These are phyloP conservation scores for Pseudachorutes palmiensis DNA, from an alignment of 1,140 invertebrate species.

Conservation along the genomic window DNA sequence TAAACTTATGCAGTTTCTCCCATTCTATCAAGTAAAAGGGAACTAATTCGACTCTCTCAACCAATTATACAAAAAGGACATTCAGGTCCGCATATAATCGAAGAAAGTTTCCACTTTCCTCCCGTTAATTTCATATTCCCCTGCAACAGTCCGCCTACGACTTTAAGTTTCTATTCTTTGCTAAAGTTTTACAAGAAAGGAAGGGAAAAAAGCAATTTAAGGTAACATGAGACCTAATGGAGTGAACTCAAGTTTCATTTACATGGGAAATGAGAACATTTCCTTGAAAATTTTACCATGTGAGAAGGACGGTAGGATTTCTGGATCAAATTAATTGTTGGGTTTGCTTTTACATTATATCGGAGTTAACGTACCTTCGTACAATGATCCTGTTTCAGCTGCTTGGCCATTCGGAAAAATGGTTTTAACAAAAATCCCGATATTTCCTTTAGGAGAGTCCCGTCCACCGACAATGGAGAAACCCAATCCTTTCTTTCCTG, in stretches of 20 bases:
- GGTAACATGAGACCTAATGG: neutral
- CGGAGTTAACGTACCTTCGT: slow-evolving; percentile 62
- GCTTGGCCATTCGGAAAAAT: slow-evolving; percentile 81
- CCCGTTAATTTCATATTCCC: neutral
- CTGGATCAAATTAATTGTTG: too few species aligned
- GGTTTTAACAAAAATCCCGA: slow-evolving; percentile 87
- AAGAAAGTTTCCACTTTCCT: neutral
- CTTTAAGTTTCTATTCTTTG: neutral
- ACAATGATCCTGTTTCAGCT: slow-evolving; percentile 66
- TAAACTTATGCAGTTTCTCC: neutral
- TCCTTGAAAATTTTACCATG: neutral
- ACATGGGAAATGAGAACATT: neutral
- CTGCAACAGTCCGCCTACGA: too few species aligned
- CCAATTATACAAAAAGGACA: neutral
- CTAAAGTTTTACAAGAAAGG: neutral
- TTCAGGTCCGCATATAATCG: too few species aligned
- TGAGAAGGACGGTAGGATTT: too few species aligned
- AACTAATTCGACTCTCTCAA: neutral
- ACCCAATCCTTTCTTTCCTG: slow-evolving; percentile 73
- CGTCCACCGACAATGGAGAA: slow-evolving; percentile 85
- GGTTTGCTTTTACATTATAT: slow-evolving; percentile 17
- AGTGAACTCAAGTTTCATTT: neutral
- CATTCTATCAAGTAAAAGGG: neutral
- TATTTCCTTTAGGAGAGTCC: slow-evolving; percentile 74
- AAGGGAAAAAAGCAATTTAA: slow-evolving; percentile 4